phyloP scores from a whole-genome alignment of 2,113 vertebrate species.

The Dolichotis patagonum region DNA sequence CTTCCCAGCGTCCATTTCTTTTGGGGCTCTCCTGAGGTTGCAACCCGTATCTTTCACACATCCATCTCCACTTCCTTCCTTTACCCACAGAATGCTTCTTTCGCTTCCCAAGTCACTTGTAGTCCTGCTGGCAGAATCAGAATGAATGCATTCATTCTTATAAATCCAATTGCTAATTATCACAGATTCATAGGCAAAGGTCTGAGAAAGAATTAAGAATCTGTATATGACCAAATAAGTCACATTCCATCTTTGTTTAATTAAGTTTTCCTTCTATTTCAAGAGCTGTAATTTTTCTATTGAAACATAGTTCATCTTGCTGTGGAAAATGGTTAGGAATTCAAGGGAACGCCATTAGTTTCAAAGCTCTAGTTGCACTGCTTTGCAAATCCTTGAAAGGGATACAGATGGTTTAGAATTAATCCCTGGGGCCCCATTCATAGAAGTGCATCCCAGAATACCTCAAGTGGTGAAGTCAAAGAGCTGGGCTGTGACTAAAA shows the following conservation, averaged over 20 bases:
- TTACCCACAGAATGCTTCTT: background rate
- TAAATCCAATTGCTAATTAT: background rate
- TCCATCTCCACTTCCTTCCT: background rate
- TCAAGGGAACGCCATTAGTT: background rate
- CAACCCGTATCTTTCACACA: background rate
- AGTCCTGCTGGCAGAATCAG: background rate
- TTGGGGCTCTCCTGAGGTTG: background rate
- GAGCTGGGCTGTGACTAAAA: background rate
- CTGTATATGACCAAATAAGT: background rate
- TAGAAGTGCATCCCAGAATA: background rate
- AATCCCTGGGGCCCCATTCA: background rate
- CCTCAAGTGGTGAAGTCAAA: background rate
- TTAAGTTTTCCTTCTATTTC: constrained; percentile 8
- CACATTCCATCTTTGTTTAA: background rate
- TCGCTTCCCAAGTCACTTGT: background rate
- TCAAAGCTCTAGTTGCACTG: background rate
- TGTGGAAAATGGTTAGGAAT: constrained; percentile 1
- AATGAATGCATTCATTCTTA: background rate
- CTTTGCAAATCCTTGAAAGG: constrained; percentile 20
- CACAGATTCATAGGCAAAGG: background rate
- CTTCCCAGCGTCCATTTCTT: background rate
- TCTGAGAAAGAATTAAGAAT: background rate
- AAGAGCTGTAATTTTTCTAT: background rate
- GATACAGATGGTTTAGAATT: background rate
- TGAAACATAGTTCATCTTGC: background rate